phyloP scores from a whole-genome alignment of 53 echinoderm and acorn worm genomes.

The Antedon mediterranea region DNA sequence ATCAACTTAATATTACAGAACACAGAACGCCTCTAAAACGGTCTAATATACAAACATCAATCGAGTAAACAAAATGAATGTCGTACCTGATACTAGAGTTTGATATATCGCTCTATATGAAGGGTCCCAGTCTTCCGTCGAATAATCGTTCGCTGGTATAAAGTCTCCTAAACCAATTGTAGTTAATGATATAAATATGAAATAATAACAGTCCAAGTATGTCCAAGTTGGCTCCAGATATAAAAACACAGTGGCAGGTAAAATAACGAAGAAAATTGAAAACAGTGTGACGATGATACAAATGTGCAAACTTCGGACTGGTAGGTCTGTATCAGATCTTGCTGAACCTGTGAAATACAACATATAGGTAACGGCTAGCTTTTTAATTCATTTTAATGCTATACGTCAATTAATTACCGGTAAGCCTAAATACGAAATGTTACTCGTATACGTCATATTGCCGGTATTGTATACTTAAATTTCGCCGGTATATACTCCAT shows the following conservation, averaged over 20 bases:
- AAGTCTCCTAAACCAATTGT: not conserved
- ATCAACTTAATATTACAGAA: too few relatives aligned
- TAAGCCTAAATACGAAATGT: too few relatives aligned
- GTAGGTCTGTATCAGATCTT: not conserved
- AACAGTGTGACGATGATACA: not conserved
- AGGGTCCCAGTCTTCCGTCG: not conserved
- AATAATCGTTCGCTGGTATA: not conserved
- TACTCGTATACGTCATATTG: too few relatives aligned
- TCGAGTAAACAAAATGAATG: too few relatives aligned
- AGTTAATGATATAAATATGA: not conserved
- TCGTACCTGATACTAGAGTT: constrained; percentile 39
- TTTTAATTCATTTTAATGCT: too few relatives aligned
- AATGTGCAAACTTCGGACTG: not conserved
- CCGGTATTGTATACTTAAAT: too few relatives aligned
- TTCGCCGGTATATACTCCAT: too few relatives aligned
- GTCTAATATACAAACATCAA: not conserved
- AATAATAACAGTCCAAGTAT: not conserved
- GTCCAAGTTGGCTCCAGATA: not conserved
- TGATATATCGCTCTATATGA: constrained; percentile 32
- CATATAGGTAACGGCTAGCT: too few relatives aligned
- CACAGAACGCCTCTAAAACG: too few relatives aligned
- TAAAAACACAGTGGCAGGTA: not conserved
- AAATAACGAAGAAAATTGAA: not conserved
- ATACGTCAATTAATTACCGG: too few relatives aligned
- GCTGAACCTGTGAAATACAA: too few relatives aligned